A percentile compares a stretch with the other conserved stretches of the same genome.
These are phyloP conservation scores for Octomys mimax DNA, from an alignment of 2,797 vertebrate genomes.

Conservation along the genomic window DNA sequence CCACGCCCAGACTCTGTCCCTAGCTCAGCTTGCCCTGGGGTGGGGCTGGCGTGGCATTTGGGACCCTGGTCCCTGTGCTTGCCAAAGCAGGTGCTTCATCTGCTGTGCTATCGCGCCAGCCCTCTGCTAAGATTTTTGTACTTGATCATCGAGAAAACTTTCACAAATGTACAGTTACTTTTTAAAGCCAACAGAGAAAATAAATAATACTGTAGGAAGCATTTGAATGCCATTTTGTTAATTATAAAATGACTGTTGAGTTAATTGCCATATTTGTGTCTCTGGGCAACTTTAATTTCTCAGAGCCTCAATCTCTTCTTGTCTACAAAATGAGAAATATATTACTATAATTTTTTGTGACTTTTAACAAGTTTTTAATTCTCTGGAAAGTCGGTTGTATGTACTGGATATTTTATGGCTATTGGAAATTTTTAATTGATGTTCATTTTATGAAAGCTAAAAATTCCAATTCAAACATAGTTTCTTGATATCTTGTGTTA, in stretches of 20 bases:
- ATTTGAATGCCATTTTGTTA: constrained; percentile 45
- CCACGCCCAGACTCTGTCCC: too few species aligned
- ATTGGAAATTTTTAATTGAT: background rate
- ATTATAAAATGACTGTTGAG: background rate
- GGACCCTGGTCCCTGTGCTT: too few species aligned
- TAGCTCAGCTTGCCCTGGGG: too few species aligned
- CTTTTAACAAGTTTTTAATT: constrained; percentile 34
- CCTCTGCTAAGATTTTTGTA: background rate
- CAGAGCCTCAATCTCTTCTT: background rate
- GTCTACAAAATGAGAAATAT: constrained; percentile 28
- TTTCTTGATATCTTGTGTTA: constrained; percentile 9
- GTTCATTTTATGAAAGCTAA: constrained; percentile 49
- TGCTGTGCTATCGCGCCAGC: too few species aligned
- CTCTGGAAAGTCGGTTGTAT: background rate
- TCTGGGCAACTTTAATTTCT: background rate
- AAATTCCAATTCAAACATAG: constrained; percentile 2
- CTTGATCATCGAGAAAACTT: constrained; percentile 7
- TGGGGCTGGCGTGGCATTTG: too few species aligned
- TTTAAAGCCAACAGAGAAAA: constrained; percentile 33
- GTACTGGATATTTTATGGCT: background rate
- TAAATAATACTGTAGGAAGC: background rate
- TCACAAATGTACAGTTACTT: background rate
- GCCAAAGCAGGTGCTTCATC: too few species aligned
- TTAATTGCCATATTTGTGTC: constrained; percentile 8
- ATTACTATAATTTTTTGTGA: background rate